These are phyloP conservation scores for Cabera pusaria DNA, from an alignment of 2,888 invertebrate genomes.

Conservation along the genomic window DNA sequence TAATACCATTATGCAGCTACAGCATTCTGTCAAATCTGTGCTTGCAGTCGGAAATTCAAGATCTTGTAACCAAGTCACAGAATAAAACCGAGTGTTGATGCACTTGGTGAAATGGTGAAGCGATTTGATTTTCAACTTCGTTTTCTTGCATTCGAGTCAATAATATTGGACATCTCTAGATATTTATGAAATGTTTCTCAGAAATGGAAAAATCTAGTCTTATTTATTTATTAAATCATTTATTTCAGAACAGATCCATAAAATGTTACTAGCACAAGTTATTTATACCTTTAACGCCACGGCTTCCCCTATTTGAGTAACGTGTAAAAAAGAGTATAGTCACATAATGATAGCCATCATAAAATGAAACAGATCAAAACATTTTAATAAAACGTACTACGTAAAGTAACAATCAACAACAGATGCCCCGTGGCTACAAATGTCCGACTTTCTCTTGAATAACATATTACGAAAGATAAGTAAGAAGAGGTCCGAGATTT, in stretches of 20 bases:
- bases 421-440: slow-evolving; percentile 31
- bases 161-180: slow-evolving; percentile 10
- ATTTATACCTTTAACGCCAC: too few relatives aligned
- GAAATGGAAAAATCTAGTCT: slow-evolving; percentile 10
- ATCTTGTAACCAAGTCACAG: slow-evolving; percentile 20
- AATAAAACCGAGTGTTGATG: too few relatives aligned
- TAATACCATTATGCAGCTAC: slow-evolving; percentile 47
- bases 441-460: slow-evolving; percentile 52
- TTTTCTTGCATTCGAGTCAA: slow-evolving; percentile 20
- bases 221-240: too few relatives aligned
- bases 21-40: slow-evolving; percentile 30
- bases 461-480: slow-evolving; percentile 63
- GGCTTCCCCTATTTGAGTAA: too few relatives aligned
- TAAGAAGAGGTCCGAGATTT: slow-evolving; percentile 57
- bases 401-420: slow-evolving; percentile 27
- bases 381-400: slow-evolving; percentile 11
- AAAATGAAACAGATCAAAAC: too few relatives aligned
- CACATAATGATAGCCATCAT: too few relatives aligned
- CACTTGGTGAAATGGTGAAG: slow-evolving; percentile 19
- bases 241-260: too few relatives aligned
- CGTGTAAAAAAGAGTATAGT: too few relatives aligned
- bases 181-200: slow-evolving; percentile 10
- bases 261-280: too few relatives aligned
- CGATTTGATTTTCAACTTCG: slow-evolving; percentile 22
- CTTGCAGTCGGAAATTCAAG: slow-evolving; percentile 23